Evolutionary conservation across 2,113 vertebrate species (phyloP).

Genomic region (Rhegmatorhina hoffmannsi): DNA sequence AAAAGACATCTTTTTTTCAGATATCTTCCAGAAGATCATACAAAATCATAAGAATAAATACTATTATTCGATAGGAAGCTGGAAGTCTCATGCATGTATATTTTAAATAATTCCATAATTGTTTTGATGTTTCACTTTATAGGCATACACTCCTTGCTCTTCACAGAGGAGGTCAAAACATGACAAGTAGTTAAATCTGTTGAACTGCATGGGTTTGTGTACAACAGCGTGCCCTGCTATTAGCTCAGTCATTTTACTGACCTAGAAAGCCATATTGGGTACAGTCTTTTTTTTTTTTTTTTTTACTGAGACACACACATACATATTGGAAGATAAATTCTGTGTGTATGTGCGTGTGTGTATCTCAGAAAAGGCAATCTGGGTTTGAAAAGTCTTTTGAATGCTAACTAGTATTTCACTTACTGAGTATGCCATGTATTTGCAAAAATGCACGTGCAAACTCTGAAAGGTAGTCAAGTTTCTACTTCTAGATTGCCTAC

Average conservation of each 20-base stretch:
- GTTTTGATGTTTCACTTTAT: neutral
- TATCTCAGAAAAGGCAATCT: neutral
- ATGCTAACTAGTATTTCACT: neutral
- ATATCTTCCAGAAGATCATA: neutral
- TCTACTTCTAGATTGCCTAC: neutral
- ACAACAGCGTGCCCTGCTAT: neutral
- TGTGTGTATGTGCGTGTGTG: no score
- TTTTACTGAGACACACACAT: neutral
- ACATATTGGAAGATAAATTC: no score
- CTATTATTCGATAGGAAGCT: neutral
- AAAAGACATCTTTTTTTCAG: neutral
- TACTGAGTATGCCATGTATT: neutral
- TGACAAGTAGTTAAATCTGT: neutral
- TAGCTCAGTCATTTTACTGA: neutral
- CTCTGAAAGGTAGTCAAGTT: neutral
- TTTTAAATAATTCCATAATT: neutral
- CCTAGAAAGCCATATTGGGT: neutral
- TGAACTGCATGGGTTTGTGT: neutral
- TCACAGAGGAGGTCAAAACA: neutral
- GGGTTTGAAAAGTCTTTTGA: neutral
- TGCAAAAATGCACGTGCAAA: neutral
- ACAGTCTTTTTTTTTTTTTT: neutral
- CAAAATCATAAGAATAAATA: neutral
- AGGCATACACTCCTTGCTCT: neutral
- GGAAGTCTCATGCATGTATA: neutral